Evolutionary conservation across 2,888 invertebrate species (phyloP), one percentile per base, ranked within the genome.

Genomic region (Drosophila pseudotalamancana): DNA sequence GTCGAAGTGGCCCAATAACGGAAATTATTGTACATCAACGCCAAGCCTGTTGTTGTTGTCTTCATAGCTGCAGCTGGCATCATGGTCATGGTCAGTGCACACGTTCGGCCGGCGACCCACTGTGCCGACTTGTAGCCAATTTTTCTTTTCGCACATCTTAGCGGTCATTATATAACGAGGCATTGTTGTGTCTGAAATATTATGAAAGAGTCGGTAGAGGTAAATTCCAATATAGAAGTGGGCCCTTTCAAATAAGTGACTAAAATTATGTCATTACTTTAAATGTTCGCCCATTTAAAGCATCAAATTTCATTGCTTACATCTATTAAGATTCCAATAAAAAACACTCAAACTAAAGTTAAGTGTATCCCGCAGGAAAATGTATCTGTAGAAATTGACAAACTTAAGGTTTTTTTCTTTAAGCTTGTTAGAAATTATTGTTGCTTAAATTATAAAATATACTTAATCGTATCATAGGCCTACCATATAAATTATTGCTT

Each of bases 41-140:
- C 68, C 67, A 75, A 70, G 59, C 60, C 49, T 46, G 45, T 40
- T 59, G 39, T 16, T 54, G 46, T 39, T 40, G 32, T 45, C 61
- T 31, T 40, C 53, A 39, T 29, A 35, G 42, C 16, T 59, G 62
- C 34, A 34, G 53, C 32, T 31, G 56, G 63, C 78, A 62, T 59
- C 87, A 88, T 75, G 87, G 87, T 81, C 89, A 88, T 88, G 89
- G 90, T 88, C 89, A 89, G 82, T 88, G 88, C 80, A 83, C 85
- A 84, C 76, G 19, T 40, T 6, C 46, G 34, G 45, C 35, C 55
- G 46, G 35, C 87, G 63, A 67, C 73, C 78, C 65, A 72, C 85
- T 32, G 59, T 46, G 62, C 18, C 40, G 70, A 70, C 75, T 79
- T 55, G 69, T 72, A 72, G 76, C 67, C 83, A 79, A 71, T 12